Base-by-base conservation (phyloP, 2,797 vertebrate genomes). In the Otus scops region DNA sequence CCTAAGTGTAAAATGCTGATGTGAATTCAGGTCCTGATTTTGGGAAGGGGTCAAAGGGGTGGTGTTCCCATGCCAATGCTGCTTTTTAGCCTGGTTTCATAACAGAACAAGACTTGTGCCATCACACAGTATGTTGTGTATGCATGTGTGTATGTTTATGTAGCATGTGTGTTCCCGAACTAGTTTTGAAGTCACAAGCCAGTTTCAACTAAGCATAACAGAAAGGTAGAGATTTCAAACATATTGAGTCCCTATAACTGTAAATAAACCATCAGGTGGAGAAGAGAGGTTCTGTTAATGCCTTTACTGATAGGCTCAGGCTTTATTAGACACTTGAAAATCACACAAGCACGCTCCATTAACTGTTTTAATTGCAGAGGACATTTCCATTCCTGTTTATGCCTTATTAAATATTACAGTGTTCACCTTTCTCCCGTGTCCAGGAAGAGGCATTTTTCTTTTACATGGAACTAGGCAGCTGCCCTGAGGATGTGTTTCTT, bases 1-100 rank as follows among this genome's bases (percentile, higher is more conserved):
- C 0, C 0, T 22, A 57, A 6, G 36, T 26, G 8, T 56, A 39
- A 88, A 78, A 54, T 39, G 7, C 12, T 84, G 38, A 6, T 39
- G 64, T 70, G 56, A 71, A 74, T 81, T 80, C 67, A 43, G 57
- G 45, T 71, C 32, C 23, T 0, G 3, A 7, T 36, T 78, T 71
- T 76, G 76, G 43, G 57, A 75, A 34, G 23, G 5, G 10, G 15
- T 79, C 21, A 23, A 67, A 85, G 27, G 28, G 13, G 3, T 64
- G 20, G 47, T 22, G 12, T 18, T 63, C 7, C 17, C 4, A 0
- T 27, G 18, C 20, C 6, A 26, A 22, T 0, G 1, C 7, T 14
- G 27, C 6, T 57, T 53, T 84, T 77, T 39, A 75, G 3, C 16
- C 8, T 45, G 16, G 22, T 64, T 5, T 64, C 21, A 7, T 20